Percentiles rank a stretch among this genome's conserved stretches.
Conservation (phyloP, 2,113 vertebrate species). For the Cephalopholis sonnerati region DNA sequence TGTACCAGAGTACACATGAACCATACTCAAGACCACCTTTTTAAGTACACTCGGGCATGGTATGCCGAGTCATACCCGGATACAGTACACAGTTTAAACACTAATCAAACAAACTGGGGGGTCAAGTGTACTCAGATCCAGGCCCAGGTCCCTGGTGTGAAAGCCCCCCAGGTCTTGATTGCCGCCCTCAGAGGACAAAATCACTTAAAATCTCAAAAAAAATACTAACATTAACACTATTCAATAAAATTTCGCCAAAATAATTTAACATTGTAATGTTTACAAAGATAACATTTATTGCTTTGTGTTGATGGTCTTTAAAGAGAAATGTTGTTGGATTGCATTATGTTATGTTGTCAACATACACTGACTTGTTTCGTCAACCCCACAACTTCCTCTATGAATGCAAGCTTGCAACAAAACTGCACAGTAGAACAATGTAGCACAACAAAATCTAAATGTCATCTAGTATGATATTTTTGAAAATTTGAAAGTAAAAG, state of each 20-base stretch:
- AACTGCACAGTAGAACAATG: neutral
- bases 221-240: neutral
- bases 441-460: neutral
- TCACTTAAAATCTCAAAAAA: neutral
- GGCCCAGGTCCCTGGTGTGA: no score
- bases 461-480: neutral
- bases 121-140: no score
- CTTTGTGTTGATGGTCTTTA: neutral
- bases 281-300: neutral
- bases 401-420: neutral
- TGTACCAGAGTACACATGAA: no score
- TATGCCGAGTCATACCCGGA: no score
- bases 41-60: no score
- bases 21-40: no score
- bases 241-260: no score
- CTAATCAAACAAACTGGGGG: no score
- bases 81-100: no score
- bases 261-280: neutral
- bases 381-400: neutral
- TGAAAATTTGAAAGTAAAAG: neutral
- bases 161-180: neutral
- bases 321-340: neutral
- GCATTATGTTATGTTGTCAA: neutral
- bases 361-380: neutral
- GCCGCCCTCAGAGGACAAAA: neutral